Percentiles rank a stretch among this genome's conserved stretches.
Conservation (phyloP, 1,140 invertebrate genomes). For the Wiebesia pumilae region DNA sequence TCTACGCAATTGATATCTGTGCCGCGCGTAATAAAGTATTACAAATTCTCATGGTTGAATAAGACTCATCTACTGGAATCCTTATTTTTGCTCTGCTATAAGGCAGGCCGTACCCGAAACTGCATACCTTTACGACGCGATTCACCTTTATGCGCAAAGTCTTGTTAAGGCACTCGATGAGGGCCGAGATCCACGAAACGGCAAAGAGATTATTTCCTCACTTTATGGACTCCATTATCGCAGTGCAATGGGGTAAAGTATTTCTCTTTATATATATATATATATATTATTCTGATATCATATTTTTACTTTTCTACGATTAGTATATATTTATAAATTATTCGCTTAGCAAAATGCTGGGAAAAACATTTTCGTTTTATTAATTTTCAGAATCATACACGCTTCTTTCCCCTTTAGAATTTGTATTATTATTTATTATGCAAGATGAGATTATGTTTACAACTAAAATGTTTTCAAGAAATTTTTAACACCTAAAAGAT, state of each 20-base stretch:
- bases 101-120: constrained; percentile 89
- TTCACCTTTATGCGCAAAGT: constrained; percentile 88
- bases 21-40: background rate
- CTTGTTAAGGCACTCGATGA: constrained; percentile 81
- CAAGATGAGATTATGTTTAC: no score
- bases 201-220: constrained; percentile 81
- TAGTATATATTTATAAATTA: background rate
- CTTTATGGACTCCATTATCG: constrained; percentile 86
- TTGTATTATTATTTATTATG: no score
- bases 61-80: constrained; percentile 39
- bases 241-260: constrained; percentile 88
- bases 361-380: no score
- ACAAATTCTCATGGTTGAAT: background rate
- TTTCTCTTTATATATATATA: constrained; percentile 8
- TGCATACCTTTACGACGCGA: constrained; percentile 93
- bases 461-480: no score
- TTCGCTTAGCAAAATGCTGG: no score
- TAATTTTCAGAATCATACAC: no score
- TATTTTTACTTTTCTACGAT: background rate
- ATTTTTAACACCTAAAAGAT: no score
- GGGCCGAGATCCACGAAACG: constrained; percentile 82
- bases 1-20: no score
- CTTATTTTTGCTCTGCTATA: constrained; percentile 60
- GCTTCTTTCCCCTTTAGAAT: no score
- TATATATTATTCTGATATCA: background rate